Evolutionary conservation across 2,888 invertebrate genomes (phyloP).

Genomic region (Euzophera pinguis): DNA sequence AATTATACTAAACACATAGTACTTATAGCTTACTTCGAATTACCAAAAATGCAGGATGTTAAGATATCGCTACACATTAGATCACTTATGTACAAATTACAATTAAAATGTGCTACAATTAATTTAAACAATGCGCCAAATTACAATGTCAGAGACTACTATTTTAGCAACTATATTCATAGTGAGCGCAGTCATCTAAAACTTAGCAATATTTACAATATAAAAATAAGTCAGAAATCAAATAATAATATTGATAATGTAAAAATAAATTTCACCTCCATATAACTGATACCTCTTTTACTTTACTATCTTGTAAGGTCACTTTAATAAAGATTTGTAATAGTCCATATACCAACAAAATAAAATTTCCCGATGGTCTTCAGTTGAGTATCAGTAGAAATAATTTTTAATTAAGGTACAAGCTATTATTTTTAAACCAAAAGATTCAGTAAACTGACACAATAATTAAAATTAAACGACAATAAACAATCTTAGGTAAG

Average conservation of each 20-base stretch:
- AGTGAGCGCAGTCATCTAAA: conserved; percentile 1
- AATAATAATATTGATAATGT: not conserved
- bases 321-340: no score
- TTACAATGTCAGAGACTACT: not conserved
- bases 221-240: not conserved
- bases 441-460: not conserved
- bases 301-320: no score
- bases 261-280: not conserved
- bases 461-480: not conserved
- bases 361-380: not conserved
- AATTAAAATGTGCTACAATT: not conserved
- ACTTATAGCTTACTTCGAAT: not conserved
- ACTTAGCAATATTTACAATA: conserved; percentile 1
- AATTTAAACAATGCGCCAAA: not conserved
- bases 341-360: not conserved
- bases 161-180: not conserved
- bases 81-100: conserved; percentile 3
- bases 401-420: not conserved
- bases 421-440: not conserved
- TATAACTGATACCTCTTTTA: not conserved
- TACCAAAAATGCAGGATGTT: not conserved
- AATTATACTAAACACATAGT: conserved; percentile 3
- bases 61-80: not conserved
- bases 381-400: not conserved
- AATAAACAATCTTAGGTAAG: conserved; percentile 5